Evolutionary conservation across 2,797 vertebrate genomes (phyloP).

Genomic region (Atherinosoma microstoma): DNA sequence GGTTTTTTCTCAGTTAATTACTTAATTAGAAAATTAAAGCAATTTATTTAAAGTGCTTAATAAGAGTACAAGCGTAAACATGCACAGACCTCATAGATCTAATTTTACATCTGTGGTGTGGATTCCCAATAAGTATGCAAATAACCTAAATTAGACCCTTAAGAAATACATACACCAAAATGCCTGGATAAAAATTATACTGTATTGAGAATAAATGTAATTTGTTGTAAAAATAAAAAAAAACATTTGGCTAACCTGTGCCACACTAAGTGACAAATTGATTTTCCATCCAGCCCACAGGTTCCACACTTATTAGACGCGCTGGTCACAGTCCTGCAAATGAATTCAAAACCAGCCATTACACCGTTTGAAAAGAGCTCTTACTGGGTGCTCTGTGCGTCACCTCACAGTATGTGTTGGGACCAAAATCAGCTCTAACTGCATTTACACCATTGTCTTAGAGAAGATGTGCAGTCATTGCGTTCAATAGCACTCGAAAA

Average conservation of each 20-base stretch:
- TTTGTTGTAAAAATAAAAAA: neutral
- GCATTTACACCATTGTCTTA: conserved; percentile 12
- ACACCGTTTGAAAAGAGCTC: conserved; percentile 12
- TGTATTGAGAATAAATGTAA: neutral
- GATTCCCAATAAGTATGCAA: neutral
- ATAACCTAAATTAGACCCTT: neutral
- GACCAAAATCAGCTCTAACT: conserved; percentile 16
- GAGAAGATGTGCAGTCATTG: conserved; percentile 6
- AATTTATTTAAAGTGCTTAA: too few species aligned
- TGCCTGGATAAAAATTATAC: too few species aligned
- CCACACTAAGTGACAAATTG: neutral
- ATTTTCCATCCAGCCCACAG: neutral
- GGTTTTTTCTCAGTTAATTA: too few species aligned
- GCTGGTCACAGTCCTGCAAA: conserved; percentile 1
- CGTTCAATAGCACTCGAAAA: neutral
- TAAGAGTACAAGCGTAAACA: neutral
- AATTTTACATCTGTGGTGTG: neutral
- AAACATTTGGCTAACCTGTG: neutral
- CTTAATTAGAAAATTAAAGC: too few species aligned
- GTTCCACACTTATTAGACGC: neutral
- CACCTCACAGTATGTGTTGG: conserved; percentile 8
- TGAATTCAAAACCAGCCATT: neutral
- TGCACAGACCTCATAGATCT: neutral
- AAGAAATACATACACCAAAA: neutral
- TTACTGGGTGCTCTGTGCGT: conserved; percentile 13